Percentiles rank a stretch among this genome's conserved stretches.
Evolutionary conservation across 2,113 vertebrate genomes (phyloP).

Genomic region (Muntiacus reevesi): DNA sequence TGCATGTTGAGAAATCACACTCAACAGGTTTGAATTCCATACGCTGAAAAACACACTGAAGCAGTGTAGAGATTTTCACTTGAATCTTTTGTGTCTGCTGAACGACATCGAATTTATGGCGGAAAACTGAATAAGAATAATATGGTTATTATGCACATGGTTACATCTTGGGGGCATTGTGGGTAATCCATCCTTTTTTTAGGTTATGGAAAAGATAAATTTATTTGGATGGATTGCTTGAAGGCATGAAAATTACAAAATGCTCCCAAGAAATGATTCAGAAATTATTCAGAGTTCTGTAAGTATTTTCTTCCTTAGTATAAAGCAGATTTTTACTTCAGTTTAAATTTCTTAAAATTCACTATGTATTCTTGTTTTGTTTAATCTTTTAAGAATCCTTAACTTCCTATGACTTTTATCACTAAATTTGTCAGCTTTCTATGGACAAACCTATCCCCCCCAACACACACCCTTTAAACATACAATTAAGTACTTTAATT

Average conservation of each 20-base stretch:
- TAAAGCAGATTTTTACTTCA: neutral
- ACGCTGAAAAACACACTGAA: neutral
- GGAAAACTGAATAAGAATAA: neutral
- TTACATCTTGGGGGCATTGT: neutral
- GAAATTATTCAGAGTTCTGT: constrained; percentile 42
- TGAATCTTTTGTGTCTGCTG: neutral
- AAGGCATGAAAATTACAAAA: constrained; percentile 62
- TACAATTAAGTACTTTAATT: neutral
- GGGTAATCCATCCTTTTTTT: neutral
- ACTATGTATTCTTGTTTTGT: neutral
- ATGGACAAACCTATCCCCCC: neutral
- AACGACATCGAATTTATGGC: neutral
- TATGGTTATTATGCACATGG: neutral
- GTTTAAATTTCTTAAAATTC: constrained; percentile 3
- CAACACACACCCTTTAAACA: neutral
- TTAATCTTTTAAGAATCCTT: constrained; percentile 28
- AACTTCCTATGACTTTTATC: neutral
- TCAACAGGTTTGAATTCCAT: neutral
- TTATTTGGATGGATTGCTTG: constrained; percentile 64
- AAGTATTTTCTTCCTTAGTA: constrained; percentile 24
- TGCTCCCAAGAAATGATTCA: constrained; percentile 64
- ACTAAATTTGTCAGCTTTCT: neutral
- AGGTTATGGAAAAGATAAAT: constrained; percentile 68
- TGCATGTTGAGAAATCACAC: neutral
- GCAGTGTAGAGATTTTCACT: neutral